Base-by-base conservation (phyloP, 2,113 vertebrate genomes). In the human (Homo sapiens) region DNA sequence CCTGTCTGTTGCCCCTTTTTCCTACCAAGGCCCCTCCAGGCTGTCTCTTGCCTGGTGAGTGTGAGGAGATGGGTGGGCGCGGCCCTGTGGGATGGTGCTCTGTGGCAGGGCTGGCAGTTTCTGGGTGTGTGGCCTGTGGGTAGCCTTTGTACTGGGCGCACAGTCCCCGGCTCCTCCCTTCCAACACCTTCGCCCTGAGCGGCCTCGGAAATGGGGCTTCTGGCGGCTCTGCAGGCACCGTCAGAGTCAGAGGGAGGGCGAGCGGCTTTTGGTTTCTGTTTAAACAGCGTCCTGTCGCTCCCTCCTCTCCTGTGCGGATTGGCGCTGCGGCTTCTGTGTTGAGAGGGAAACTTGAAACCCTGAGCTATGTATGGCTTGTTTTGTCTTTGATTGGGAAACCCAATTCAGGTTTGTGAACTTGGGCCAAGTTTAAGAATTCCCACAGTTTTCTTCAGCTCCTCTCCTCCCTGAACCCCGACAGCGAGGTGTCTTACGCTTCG, bases 391-490 rank as follows among this genome's bases (percentile, higher is more conserved):
- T 73, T 90, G 91, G 85, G 97, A 90, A 82, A 79, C 68, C 32
- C 66, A 9, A 18, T 72, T 94, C 40, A 40, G 82, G 92, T 57
- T 70, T 93, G 90, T 88, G 97, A 92, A 89, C 90, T 2, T 32
- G 59, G 91, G 96, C 97, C 97, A 93, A 87, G 88, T 85, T 52
- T 5, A 17, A 81, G 90, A 75, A 50, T 89, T 88, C 96, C 80
- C 84, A 78, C 79, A 59, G 84, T 43, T 79, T 48, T 73, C 80
- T 13, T 45, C 17, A 5, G 52, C 68, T 35, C 10, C 10, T n/a
- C 40, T 55, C 20, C 16, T 61, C 59, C 50, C 85, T 38, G n/a
- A 25, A 7, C 35, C 61, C 23, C 0, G 10, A 18, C 73, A 23
- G 23, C 5, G 35, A 38, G 27, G 52, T 2, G 12, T 50, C 8